Base-by-base conservation (phyloP, 2,113 vertebrate genomes). In the Paramormyrops kingsleyae region DNA sequence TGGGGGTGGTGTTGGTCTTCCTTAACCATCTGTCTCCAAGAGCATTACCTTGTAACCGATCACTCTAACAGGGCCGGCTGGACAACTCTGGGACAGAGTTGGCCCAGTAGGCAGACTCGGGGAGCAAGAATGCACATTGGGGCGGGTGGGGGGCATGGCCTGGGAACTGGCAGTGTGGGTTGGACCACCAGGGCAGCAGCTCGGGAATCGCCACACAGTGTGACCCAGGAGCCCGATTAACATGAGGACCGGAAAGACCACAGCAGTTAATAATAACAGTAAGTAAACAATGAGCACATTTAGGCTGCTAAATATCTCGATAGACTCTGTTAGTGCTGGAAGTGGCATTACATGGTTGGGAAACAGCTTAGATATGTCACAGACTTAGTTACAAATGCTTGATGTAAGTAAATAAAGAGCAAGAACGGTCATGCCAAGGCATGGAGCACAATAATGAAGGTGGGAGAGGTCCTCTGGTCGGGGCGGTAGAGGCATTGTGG, bases 1-100 rank as follows among this genome's bases (percentile, higher is more conserved):
- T 59, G 49, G 87, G 83, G 89, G 53, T 74, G 77, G 27, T 86
- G 59, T 53, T 53, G 89, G 49, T 56, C 44, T 31, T 50, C 84
- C 47, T 87, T n/a, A 15, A 66, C 80, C 84, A 47, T 83, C 88
- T 88, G 21, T 89, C 88, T 87, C 52, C 62, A 53, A 49, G 49
- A 53, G 85, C 50, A 8, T 87, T 53, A 52, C 50, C 84, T 27
- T 44, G 66, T 88, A 49, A 87, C 83, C 35, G 46, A 83, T 27
- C 12, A 2, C 35, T 42, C 49, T 39, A 44, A 91, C 89, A 15
- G 59, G 66, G 35, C 84, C 5, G 77, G 17, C 19, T 49, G 35
- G 52, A 15, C 15, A n/a, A n/a, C n/a, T n/a, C n/a, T 7, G 53
- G 53, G 53, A 7, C 53, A 0, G 1, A 56, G 5, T 56, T 19